phyloP scores from a whole-genome alignment of 2,113 vertebrate genomes.

The Bos javanicus region DNA sequence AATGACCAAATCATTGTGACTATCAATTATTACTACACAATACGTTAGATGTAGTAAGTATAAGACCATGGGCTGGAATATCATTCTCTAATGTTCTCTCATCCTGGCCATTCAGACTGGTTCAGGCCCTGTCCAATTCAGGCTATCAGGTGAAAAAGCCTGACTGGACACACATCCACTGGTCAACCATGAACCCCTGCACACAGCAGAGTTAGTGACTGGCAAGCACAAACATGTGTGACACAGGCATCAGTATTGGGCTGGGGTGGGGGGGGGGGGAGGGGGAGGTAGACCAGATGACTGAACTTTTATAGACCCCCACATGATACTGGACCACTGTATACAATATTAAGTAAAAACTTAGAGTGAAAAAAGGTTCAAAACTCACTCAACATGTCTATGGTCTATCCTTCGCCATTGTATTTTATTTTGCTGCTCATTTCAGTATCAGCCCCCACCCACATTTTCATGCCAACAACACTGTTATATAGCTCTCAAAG shows the following conservation, averaged over 20 bases:
- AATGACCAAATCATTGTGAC: background rate
- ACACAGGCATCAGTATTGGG: background rate
- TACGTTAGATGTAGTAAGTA: background rate
- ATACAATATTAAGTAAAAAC: background rate
- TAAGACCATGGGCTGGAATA: background rate
- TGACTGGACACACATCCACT: background rate
- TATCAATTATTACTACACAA: background rate
- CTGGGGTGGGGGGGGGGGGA: fast-evolving
- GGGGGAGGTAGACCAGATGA: background rate
- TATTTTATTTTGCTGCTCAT: background rate
- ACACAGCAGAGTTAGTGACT: background rate
- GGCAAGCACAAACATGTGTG: background rate
- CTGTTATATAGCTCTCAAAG: background rate
- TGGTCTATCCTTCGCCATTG: background rate
- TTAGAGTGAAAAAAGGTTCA: background rate
- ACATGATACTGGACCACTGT: background rate
- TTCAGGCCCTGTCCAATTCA: background rate
- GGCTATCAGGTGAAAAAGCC: background rate
- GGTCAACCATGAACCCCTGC: too few species aligned
- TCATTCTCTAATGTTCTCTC: background rate
- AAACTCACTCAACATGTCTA: background rate
- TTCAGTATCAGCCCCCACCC: background rate
- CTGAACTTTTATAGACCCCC: background rate
- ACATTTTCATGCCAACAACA: background rate
- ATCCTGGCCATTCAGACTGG: too few species aligned